Base-by-base conservation (phyloP, 2,888 invertebrate genomes). In the Polyommatus iphigenia region DNA sequence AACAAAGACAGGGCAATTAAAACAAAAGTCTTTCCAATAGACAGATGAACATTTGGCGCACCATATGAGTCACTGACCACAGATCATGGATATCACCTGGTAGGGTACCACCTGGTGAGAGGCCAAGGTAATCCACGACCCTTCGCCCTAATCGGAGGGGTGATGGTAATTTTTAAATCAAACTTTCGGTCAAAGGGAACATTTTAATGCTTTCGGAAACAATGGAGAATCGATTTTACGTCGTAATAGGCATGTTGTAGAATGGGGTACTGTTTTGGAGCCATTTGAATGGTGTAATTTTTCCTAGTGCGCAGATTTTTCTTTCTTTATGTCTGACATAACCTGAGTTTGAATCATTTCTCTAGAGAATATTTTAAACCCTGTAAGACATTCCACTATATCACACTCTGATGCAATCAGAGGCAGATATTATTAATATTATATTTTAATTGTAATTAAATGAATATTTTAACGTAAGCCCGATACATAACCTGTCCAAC, bases 41-140 rank as follows among this genome's bases (percentile, higher is more conserved):
- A 67, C 67, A 67, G 67, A 67, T 29, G 32, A 67, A 10, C 73
- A 73, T 73, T 73, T 20, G 41, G 41, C 46, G 46, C 41, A 73
- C 36, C 72, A 73, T 73, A 73, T 73, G 73, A 73, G 20, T 72
- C 73, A 73, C 29, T 75, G 75, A 75, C 75, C 75, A 29, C 75
- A 75, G 75, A 50, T 75, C 41, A 59, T 41, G 59, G 77, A 6
- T 79, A 81, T 78, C 80, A 82, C 82, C 81, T 82, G 81, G 81
- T 80, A 83, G 84, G 83, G 83, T 79, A 75, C 87, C 89, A 88
- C 89, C 88, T 87, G 88, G 88, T 85, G 87, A 79, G 85, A 82
- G 83, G 81, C 82, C 82, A 84, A 85, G 85, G 82, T 86, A 86
- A 86, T 85, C 85, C 86, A 84, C 78, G 79, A 80, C 81, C 82